Evolutionary conservation across 2,113 vertebrate species (phyloP).

Genomic region (Felis catus): F.catus_Fca126_mat1.0 CM031416.1:77802001-77802500

Average conservation of each 20-base stretch:
- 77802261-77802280: neutral
- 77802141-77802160: neutral
- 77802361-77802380: neutral
- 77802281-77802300: neutral
- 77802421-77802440: neutral
- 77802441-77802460: neutral
- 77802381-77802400: neutral
- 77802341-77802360: neutral
- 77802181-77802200: neutral
- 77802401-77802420: neutral
- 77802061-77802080: neutral
- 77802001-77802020: neutral
- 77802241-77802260: neutral
- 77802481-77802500: neutral
- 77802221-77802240: neutral
- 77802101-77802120: neutral
- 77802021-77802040: conserved; percentile 12
- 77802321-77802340: neutral
- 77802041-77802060: neutral
- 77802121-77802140: neutral
- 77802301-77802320: neutral
- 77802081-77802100: neutral
- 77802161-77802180: neutral
- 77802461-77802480: neutral
- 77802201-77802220: neutral